These are phyloP conservation scores for Scaptomyza polygonia DNA, from an alignment of 2,888 invertebrate species.

Conservation along the genomic window DNA sequence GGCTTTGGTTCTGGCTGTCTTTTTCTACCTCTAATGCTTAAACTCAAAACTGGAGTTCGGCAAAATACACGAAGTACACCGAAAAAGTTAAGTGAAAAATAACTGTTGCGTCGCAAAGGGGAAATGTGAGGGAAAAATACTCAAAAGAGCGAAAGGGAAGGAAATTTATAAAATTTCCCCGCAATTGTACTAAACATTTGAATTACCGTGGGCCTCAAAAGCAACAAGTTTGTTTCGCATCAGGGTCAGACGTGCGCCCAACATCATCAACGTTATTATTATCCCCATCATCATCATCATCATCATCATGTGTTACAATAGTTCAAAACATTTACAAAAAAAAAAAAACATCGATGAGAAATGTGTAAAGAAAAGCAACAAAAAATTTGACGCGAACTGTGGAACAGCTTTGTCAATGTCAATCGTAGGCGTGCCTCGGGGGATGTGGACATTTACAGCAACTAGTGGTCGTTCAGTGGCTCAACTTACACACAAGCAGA, in stretches of 20 bases:
- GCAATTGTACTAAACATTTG: conserved; percentile 38
- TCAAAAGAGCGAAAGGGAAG: background rate
- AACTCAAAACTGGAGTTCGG: conserved; percentile 63
- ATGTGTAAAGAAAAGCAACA: conserved; percentile 5
- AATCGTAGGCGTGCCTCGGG: conserved; percentile 18
- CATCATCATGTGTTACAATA: conserved; percentile 59
- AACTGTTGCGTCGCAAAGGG: conserved; percentile 55
- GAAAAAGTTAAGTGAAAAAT: background rate
- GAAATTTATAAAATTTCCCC: conserved; percentile 38
- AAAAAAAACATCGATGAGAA: background rate
- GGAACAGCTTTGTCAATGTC: conserved; percentile 72
- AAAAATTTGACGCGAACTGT: conserved; percentile 27
- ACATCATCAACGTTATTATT: no score
- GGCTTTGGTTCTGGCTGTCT: conserved; percentile 18
- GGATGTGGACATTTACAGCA: conserved; percentile 35
- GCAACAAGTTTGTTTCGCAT: conserved; percentile 76
- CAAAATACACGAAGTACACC: conserved; percentile 58
- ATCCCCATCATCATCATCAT: background rate
- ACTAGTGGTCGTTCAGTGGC: conserved; percentile 50
- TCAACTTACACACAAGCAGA: conserved; percentile 31
- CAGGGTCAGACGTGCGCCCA: conserved; percentile 58
- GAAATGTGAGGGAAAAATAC: conserved; percentile 50
- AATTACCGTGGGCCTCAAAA: conserved; percentile 44
- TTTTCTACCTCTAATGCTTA: conserved; percentile 20
- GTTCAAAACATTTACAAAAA: conserved; percentile 69